Conservation (phyloP, 2,113 vertebrate genomes). For the Prolemur simus region DNA sequence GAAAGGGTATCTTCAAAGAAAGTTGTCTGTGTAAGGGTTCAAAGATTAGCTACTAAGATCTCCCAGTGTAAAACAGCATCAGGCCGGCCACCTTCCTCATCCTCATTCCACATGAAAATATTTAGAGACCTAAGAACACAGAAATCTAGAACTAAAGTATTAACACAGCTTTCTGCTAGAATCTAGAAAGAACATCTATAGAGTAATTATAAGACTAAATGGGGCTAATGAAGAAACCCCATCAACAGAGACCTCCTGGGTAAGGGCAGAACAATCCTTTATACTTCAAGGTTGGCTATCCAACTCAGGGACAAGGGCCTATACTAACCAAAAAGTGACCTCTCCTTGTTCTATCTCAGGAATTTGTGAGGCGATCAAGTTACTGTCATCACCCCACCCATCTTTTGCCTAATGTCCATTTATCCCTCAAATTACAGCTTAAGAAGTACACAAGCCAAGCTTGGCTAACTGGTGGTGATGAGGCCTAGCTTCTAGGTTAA, state of each 20-base stretch:
- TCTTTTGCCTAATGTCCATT: neutral
- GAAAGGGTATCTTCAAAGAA: neutral
- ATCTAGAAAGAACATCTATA: neutral
- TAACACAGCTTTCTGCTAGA: neutral
- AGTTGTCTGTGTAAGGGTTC: neutral
- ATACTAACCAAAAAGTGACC: neutral
- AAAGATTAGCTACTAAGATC: neutral
- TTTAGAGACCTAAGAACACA: neutral
- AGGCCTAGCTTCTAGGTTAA: neutral
- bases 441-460: neutral
- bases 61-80: neutral
- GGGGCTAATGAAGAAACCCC: neutral
- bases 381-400: neutral
- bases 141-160: neutral
- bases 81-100: neutral
- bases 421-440: neutral
- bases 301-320: neutral
- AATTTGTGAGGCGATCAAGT: neutral
- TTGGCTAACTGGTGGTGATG: neutral
- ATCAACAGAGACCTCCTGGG: neutral
- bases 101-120: neutral
- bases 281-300: neutral
- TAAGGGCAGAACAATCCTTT: accelerated
- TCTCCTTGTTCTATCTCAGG: neutral
- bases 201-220: neutral